Conservation (phyloP, 2,797 vertebrate genomes). For the Lophotriccus pileatus region DNA sequence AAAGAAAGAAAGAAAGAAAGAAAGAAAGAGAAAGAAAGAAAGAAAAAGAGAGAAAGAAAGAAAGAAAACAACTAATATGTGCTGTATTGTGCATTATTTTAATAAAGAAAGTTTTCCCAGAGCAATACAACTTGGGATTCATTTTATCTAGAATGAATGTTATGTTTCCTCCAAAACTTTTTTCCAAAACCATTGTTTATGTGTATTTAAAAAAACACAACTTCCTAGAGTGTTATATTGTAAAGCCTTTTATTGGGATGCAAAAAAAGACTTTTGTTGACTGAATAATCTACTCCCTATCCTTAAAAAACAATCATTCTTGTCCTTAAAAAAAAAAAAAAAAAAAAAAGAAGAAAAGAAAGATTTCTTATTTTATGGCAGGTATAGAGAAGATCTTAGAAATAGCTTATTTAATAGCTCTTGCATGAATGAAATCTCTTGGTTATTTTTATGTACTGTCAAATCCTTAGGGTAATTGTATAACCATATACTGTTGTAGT, state of each 20-base stretch:
- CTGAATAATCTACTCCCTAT: not conserved
- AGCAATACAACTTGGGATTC: not conserved
- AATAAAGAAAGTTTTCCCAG: not conserved
- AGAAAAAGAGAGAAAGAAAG: rapidly evolving
- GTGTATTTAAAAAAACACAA: not conserved
- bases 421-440: not conserved
- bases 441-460: not conserved
- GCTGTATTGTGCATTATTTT: not conserved
- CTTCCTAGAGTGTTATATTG: not conserved
- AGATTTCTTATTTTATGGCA: not conserved
- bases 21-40: not conserved
- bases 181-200: not conserved
- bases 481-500: not conserved
- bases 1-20: too few relatives aligned
- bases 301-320: not conserved
- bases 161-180: not conserved
- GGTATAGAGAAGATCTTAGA: not conserved
- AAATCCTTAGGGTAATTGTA: not conserved
- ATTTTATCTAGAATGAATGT: not conserved
- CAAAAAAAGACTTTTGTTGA: not conserved
- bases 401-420: not conserved
- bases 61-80: not conserved
- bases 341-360: not conserved
- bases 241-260: not conserved
- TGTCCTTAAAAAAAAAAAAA: not conserved